phyloP scores from a whole-genome alignment of 2,888 invertebrate genomes.

The Epinotia brunnichana region DNA sequence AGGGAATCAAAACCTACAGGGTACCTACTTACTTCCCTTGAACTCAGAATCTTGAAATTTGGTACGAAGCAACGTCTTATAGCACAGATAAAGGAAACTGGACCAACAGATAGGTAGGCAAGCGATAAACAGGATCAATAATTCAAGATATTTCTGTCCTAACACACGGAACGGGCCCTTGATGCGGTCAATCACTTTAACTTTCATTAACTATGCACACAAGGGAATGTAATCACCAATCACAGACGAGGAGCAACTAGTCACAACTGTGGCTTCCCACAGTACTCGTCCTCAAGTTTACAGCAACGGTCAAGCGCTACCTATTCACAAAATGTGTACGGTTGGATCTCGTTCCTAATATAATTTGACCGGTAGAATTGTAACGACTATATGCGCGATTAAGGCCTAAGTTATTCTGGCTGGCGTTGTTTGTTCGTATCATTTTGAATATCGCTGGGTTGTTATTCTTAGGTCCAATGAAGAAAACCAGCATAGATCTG shows the following conservation, averaged over 20 bases:
- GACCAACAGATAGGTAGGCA: too few relatives aligned
- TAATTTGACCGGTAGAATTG: background rate
- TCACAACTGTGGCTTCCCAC: background rate
- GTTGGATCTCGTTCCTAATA: background rate
- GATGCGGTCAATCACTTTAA: constrained; percentile 33
- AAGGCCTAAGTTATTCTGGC: background rate
- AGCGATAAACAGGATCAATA: too few relatives aligned
- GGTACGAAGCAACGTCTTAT: too few relatives aligned
- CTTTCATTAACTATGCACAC: constrained; percentile 7
- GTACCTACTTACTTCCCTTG: too few relatives aligned
- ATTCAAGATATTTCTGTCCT: constrained; percentile 17
- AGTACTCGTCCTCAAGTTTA: background rate
- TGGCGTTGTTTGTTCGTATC: background rate
- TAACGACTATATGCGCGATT: background rate
- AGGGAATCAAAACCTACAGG: too few relatives aligned
- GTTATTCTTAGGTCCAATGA: background rate
- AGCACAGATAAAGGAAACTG: too few relatives aligned
- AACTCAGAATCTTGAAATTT: too few relatives aligned
- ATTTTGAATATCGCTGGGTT: too few relatives aligned
- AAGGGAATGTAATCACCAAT: constrained; percentile 1
- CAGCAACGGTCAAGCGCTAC: background rate
- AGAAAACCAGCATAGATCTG: background rate
- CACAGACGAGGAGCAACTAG: background rate
- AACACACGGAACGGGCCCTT: background rate
- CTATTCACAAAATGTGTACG: background rate